phyloP scores from a whole-genome alignment of 2,113 vertebrate genomes.

The Acanthisitta chloris region DNA sequence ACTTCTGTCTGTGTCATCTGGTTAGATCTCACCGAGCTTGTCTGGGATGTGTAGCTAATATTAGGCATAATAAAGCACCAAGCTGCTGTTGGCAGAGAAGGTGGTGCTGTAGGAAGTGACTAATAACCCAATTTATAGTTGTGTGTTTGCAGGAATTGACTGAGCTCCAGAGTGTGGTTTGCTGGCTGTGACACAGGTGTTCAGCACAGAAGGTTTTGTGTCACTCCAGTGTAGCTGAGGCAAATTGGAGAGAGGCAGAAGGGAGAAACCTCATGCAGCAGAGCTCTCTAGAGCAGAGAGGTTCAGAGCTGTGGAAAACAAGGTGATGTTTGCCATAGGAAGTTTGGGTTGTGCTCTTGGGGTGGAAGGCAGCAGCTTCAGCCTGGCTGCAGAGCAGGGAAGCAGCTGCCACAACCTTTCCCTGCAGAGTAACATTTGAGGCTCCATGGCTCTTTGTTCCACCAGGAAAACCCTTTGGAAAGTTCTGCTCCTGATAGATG shows the following conservation, averaged over 20 bases:
- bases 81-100: neutral
- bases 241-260: too few species aligned
- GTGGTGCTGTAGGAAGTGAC: neutral
- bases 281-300: neutral
- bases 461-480: neutral
- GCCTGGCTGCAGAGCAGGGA: neutral
- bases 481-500: neutral
- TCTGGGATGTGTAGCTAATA: neutral
- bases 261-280: too few species aligned
- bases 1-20: neutral
- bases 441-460: neutral
- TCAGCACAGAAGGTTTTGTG: neutral
- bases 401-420: neutral
- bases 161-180: neutral
- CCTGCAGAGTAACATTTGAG: rapidly evolving
- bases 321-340: rapidly evolving
- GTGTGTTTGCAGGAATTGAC: neutral
- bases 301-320: neutral
- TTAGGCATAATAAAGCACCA: neutral
- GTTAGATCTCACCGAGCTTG: neutral
- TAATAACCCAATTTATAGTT: neutral
- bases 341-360: neutral
- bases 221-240: rapidly evolving
- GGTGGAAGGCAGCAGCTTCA: neutral
- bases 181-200: neutral